Conservation (phyloP, 2,113 vertebrate species). For the Psittacula cyanocephala region DNA sequence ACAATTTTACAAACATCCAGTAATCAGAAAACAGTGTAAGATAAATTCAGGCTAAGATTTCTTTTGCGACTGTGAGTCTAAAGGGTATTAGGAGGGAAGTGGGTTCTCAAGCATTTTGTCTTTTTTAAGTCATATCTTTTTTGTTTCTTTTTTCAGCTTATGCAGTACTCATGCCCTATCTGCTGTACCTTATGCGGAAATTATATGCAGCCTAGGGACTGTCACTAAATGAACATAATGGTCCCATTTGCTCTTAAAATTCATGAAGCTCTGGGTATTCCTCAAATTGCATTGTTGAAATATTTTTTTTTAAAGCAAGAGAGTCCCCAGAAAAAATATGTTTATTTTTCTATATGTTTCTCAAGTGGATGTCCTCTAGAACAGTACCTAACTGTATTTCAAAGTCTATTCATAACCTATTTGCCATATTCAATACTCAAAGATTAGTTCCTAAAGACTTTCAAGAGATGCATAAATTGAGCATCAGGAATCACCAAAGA, state of each 20-base stretch:
- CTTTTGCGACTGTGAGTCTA: neutral
- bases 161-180: neutral
- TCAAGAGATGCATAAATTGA: neutral
- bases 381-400: neutral
- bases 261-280: neutral
- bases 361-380: neutral
- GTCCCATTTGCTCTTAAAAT: neutral
- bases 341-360: neutral
- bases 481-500: neutral
- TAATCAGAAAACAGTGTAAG: neutral
- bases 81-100: neutral
- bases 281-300: neutral
- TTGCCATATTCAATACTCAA: neutral
- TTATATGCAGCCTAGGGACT: neutral
- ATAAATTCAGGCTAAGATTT: neutral
- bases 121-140: neutral
- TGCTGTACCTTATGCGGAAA: neutral
- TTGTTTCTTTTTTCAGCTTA: neutral
- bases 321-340: neutral
- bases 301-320: neutral
- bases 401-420: neutral
- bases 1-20: neutral
- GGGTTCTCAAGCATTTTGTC: neutral
- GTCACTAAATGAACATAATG: neutral
- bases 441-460: neutral